Percentiles rank a stretch among this genome's conserved stretches.
Conservation (phyloP, 2,113 vertebrate species). For the Psophia crepitans region DNA sequence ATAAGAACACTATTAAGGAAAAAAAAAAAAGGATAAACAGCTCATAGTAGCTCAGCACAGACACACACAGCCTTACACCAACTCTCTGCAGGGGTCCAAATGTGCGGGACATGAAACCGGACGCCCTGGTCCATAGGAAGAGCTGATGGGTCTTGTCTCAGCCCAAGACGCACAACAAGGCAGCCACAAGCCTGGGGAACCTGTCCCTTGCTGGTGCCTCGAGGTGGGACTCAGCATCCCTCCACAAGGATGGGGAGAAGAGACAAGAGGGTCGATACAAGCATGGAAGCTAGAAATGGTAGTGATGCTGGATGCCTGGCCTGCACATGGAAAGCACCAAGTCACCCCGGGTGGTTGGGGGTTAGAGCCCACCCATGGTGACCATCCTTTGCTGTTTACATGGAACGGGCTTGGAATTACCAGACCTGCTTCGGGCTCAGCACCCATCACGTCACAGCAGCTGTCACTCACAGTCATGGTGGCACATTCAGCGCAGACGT, state of each 20-base stretch:
- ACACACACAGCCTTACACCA: neutral
- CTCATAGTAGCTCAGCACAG: neutral
- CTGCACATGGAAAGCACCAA: neutral
- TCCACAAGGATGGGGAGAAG: rapidly evolving
- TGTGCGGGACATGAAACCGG: neutral
- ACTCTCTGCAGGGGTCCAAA: neutral
- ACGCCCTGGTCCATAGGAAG: neutral
- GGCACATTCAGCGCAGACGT: rapidly evolving
- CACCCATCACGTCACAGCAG: neutral
- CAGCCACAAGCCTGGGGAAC: neutral
- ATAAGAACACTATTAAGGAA: rapidly evolving
- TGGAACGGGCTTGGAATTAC: neutral
- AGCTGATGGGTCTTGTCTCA: neutral
- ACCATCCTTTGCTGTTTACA: neutral
- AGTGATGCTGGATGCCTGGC: neutral
- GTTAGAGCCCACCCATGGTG: neutral
- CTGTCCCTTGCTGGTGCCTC: too few relatives aligned
- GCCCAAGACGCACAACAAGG: neutral
- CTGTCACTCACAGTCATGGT: neutral
- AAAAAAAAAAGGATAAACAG: neutral
- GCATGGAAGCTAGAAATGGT: rapidly evolving
- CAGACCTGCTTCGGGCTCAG: neutral
- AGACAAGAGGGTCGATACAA: too few relatives aligned
- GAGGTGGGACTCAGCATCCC: neutral
- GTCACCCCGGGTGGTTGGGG: too few relatives aligned